Evolutionary conservation across 2,113 vertebrate species (phyloP).

Genomic region (Aythya baeri): DNA sequence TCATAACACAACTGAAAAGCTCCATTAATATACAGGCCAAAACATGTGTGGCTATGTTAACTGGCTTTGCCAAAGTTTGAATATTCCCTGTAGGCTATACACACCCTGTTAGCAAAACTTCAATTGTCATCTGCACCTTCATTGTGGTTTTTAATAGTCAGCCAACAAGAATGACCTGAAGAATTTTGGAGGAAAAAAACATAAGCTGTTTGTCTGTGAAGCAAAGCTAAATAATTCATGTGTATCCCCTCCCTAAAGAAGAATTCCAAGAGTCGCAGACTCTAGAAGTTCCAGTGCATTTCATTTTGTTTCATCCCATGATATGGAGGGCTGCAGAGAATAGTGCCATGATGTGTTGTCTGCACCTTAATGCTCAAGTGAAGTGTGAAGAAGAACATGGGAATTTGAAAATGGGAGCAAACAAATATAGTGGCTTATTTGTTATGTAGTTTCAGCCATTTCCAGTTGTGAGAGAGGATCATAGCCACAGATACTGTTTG

Average conservation of each 20-base stretch:
- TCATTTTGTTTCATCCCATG: background rate
- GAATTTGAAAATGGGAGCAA: background rate
- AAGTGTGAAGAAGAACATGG: background rate
- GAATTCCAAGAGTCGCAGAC: background rate
- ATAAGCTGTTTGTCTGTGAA: background rate
- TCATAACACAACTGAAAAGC: background rate
- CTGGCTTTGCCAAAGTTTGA: background rate
- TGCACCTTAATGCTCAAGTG: background rate
- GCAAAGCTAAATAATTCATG: background rate
- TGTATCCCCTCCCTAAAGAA: background rate
- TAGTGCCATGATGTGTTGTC: background rate
- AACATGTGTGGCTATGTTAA: background rate
- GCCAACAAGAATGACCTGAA: background rate
- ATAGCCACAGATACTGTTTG: background rate
- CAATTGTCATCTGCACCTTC: background rate
- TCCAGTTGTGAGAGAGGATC: background rate
- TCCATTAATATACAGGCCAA: background rate
- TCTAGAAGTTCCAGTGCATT: background rate
- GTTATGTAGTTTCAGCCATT: background rate
- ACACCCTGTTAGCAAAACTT: background rate
- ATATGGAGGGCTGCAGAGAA: background rate
- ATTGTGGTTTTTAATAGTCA: background rate
- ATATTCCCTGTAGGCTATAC: background rate
- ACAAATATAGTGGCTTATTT: background rate
- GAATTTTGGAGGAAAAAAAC: background rate